Evolutionary conservation across 2,888 invertebrate genomes (phyloP).

Genomic region (Phaedon cochleariae): DNA sequence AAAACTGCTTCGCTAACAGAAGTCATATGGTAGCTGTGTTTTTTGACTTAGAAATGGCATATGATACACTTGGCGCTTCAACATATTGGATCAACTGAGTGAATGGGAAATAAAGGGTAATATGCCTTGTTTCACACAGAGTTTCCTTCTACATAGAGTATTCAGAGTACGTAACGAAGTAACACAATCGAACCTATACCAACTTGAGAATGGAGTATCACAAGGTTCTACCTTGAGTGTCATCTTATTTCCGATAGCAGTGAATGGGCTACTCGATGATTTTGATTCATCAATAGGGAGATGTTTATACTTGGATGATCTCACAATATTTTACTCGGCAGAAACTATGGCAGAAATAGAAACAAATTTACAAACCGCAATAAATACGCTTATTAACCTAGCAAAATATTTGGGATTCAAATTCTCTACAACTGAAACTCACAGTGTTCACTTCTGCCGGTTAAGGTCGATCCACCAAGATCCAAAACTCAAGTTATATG

Average conservation of each 20-base stretch:
- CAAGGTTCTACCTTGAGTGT: background rate
- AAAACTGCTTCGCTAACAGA: background rate
- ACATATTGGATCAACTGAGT: background rate
- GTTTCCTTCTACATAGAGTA: background rate
- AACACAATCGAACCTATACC: background rate
- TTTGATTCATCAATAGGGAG: background rate
- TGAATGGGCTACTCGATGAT: conserved; percentile 3
- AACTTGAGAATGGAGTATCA: background rate
- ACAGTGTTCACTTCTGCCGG: too few relatives aligned
- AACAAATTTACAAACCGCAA: background rate
- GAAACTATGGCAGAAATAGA: background rate
- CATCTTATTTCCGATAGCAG: background rate
- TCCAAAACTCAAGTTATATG: too few relatives aligned
- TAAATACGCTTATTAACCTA: background rate
- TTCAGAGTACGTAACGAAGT: background rate
- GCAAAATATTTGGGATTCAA: background rate
- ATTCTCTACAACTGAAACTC: too few relatives aligned
- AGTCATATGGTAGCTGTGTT: background rate
- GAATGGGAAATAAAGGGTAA: background rate
- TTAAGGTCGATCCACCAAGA: too few relatives aligned
- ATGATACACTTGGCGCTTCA: background rate
- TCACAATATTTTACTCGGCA: background rate
- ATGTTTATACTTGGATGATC: background rate
- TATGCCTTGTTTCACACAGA: background rate
- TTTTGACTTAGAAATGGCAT: conserved; percentile 10